Percentiles rank a stretch among this genome's conserved stretches.
Evolutionary conservation across 2,113 vertebrate species (phyloP).

Genomic region (Oostethus manadensis): DNA sequence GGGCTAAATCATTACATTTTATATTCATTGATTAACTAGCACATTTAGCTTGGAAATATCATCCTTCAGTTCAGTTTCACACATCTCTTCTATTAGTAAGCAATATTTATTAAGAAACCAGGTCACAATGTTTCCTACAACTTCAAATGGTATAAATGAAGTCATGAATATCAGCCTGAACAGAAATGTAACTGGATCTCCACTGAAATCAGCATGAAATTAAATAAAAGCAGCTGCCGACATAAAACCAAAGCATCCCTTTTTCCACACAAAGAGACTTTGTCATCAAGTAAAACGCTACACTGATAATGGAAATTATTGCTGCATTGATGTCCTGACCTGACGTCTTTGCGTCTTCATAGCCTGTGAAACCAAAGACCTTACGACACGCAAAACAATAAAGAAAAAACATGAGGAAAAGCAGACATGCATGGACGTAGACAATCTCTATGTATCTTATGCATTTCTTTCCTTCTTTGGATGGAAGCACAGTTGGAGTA

Average conservation of each 20-base stretch:
- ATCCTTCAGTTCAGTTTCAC: not conserved
- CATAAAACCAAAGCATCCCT: slow-evolving; percentile 30
- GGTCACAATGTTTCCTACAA: slow-evolving; percentile 2
- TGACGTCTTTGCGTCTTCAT: too few species aligned
- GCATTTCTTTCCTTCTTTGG: too few species aligned
- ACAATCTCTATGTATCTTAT: too few species aligned
- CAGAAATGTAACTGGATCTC: not conserved
- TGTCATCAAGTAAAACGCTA: too few species aligned
- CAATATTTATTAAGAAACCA: not conserved
- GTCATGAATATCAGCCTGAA: slow-evolving; percentile 3
- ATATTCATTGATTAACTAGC: slow-evolving; percentile 15
- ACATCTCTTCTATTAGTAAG: slow-evolving; percentile 7
- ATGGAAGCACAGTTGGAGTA: too few species aligned
- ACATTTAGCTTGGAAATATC: slow-evolving; percentile 12
- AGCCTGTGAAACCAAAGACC: too few species aligned
- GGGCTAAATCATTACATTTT: slow-evolving; percentile 11
- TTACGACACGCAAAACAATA: too few species aligned
- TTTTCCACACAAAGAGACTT: not conserved
- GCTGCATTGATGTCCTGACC: too few species aligned
- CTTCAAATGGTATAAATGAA: slow-evolving; percentile 1
- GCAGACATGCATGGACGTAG: too few species aligned
- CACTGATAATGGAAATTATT: too few species aligned
- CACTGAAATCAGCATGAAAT: not conserved
- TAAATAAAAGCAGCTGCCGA: slow-evolving; percentile 46
- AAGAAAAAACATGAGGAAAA: too few species aligned